Evolutionary conservation across 2,888 invertebrate genomes (phyloP).

Genomic region (Drosophila tanythrix): DNA sequence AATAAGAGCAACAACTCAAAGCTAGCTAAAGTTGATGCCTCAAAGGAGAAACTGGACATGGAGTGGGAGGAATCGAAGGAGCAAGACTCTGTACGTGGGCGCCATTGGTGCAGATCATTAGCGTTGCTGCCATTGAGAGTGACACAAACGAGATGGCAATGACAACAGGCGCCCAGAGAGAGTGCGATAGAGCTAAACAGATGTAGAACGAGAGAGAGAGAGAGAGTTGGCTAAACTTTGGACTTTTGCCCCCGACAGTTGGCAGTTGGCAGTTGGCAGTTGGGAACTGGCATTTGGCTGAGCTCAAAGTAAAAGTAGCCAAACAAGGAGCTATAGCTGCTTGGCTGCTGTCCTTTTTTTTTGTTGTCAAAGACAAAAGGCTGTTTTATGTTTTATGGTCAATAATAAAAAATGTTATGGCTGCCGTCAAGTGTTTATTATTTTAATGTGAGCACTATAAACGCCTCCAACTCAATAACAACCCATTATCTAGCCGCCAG

Average conservation of each 20-base stretch:
- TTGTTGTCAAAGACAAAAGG: constrained; percentile 35
- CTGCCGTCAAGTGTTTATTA: constrained; percentile 71
- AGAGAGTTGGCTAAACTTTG: constrained; percentile 30
- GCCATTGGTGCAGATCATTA: constrained; percentile 75
- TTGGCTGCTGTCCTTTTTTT: constrained; percentile 1
- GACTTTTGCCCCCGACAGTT: constrained; percentile 42
- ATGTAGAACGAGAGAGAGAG: neutral
- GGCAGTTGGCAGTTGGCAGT: neutral
- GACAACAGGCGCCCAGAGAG: constrained; percentile 39
- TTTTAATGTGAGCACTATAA: constrained; percentile 62
- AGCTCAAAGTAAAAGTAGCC: constrained; percentile 22
- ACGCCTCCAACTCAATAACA: constrained; percentile 23
- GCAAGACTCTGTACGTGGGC: constrained; percentile 61
- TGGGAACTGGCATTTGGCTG: constrained; percentile 2
- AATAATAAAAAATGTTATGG: constrained; percentile 37
- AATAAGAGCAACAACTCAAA: constrained; percentile 11
- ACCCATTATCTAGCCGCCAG: constrained; percentile 29
- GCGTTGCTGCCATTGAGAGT: constrained; percentile 51
- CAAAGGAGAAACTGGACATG: constrained; percentile 11
- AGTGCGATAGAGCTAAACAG: neutral
- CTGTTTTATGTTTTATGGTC: constrained; percentile 71
- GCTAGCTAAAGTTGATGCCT: constrained; percentile 38
- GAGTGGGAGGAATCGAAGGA: constrained; percentile 1
- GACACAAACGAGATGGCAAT: constrained; percentile 54
- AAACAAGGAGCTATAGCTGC: constrained; percentile 4